Percentiles rank a stretch among this genome's conserved stretches.
Conservation (phyloP, 2,888 invertebrate species). For the Sinelater perroti region DNA sequence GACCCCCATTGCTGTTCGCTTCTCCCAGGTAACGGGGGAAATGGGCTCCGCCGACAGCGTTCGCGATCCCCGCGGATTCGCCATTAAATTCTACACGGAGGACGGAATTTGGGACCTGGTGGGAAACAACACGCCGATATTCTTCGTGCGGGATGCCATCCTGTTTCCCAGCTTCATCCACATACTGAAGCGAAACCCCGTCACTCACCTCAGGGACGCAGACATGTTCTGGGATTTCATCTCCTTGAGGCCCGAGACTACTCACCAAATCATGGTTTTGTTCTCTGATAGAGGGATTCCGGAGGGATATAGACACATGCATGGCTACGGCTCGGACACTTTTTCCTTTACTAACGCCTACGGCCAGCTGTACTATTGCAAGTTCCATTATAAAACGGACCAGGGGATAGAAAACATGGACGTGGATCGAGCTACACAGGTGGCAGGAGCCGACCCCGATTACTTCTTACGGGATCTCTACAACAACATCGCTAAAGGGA, state of each 20-base stretch:
- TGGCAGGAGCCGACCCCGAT: conserved; percentile 85
- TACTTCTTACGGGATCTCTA: conserved; percentile 89
- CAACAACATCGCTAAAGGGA: conserved; percentile 81
- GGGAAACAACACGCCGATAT: conserved; percentile 92
- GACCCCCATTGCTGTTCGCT: conserved; percentile 80
- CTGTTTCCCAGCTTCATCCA: conserved; percentile 96
- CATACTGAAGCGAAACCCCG: conserved; percentile 95
- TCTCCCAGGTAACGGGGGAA: conserved; percentile 89
- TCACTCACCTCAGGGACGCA: conserved; percentile 86
- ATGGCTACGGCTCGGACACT: conserved; percentile 94
- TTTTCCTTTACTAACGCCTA: conserved; percentile 86
- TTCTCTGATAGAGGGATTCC: conserved; percentile 95
- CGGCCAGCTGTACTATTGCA: conserved; percentile 78
- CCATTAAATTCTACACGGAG: conserved; percentile 92
- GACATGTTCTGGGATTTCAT: conserved; percentile 98
- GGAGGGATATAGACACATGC: conserved; percentile 77
- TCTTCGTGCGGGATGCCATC: conserved; percentile 89
- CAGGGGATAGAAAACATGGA: conserved; percentile 87
- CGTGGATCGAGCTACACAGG: conserved; percentile 71
- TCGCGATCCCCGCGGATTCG: conserved; percentile 91
- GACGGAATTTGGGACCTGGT: conserved; percentile 95
- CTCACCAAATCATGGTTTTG: conserved; percentile 85
- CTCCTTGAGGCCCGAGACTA: conserved; percentile 84
- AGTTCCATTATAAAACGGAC: conserved; percentile 92
- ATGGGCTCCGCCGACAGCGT: conserved; percentile 90